Base-by-base conservation (phyloP, 2,888 invertebrate genomes). In the Hyposoter didymator region DNA sequence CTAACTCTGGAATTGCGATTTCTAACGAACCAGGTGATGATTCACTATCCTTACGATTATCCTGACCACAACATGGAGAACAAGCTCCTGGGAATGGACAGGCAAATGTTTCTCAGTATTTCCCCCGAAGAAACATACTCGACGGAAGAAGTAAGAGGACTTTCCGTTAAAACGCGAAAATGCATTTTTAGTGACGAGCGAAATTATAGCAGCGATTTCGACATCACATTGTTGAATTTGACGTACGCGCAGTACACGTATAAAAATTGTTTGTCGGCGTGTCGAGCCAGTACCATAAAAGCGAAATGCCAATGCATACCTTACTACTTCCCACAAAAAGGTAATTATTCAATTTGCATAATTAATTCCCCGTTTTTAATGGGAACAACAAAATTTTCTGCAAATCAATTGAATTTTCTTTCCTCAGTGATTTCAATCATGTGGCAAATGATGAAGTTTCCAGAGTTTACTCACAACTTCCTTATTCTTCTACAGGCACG, bases 121-220 rank as follows among this genome's bases (percentile, higher is more conserved):
- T 95, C 95, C 22, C 96, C 97, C 0, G 95, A 95, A 81, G 94
- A 95, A n/a, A 96, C 96, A 0, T 96, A 96, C 89, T 95, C 96
- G 0, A 96, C 96, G 0, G 79, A 92, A 0, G 95, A 95, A 1
- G 94, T 96, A 0, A 94, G 93, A 47, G 87, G 92, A 0, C 95
- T 96, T 87, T 90, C 92, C 0, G 91, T 95, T 0, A 88, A 93
- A 0, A 91, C 94, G 64, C 94, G 97, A 14, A 94, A 95, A 64
- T 97, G 97, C 88, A 94, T 96, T 78, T 96, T 96, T 89, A 90
- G 92, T 7, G 92, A 95, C 72, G 97, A 97, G 94, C 91, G 90
- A 47, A 22, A 75, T 1, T 0, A 78, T 1, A 76, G 84, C 0
- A 17, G 39, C 0, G 19, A 73, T 7, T 39, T 78, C 0, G 52